phyloP scores from a whole-genome alignment of 2,888 invertebrate genomes.

The Theretra japonica region DNA sequence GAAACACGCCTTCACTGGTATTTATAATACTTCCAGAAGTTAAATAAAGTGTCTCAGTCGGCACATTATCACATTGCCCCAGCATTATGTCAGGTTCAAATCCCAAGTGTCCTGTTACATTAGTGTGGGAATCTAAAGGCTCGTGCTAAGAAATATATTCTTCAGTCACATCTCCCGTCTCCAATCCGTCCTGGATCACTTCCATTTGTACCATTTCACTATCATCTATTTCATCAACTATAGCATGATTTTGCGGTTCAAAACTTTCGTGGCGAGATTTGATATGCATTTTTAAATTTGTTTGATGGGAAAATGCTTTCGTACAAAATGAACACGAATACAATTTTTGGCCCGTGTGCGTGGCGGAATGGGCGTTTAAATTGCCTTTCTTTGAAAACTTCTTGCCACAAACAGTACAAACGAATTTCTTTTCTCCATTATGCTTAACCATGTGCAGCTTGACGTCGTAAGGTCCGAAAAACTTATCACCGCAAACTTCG shows the following conservation, averaged over 20 bases:
- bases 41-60: background rate
- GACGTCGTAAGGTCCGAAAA: slow-evolving; percentile 75
- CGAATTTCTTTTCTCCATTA: slow-evolving; percentile 81
- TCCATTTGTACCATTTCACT: slow-evolving; percentile 63
- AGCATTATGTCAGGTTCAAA: background rate
- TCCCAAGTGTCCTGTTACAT: background rate
- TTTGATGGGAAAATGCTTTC: slow-evolving; percentile 78
- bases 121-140: too few relatives aligned
- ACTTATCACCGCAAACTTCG: slow-evolving; percentile 75
- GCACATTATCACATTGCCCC: background rate
- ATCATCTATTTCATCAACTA: slow-evolving; percentile 53
- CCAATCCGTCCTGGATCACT: slow-evolving; percentile 61
- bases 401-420: slow-evolving; percentile 85
- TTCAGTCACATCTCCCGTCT: slow-evolving; percentile 49
- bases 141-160: slow-evolving; percentile 27
- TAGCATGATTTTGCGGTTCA: slow-evolving; percentile 36
- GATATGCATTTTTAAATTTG: slow-evolving; percentile 68
- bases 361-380: slow-evolving; percentile 82
- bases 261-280: slow-evolving; percentile 58
- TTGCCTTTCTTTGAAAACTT: slow-evolving; percentile 86
- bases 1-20: background rate
- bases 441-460: slow-evolving; percentile 83
- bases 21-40: background rate
- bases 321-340: slow-evolving; percentile 81
- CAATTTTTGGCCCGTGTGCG: slow-evolving; percentile 84